Conservation (phyloP, 2,888 invertebrate genomes). For the Catocala nupta region DNA sequence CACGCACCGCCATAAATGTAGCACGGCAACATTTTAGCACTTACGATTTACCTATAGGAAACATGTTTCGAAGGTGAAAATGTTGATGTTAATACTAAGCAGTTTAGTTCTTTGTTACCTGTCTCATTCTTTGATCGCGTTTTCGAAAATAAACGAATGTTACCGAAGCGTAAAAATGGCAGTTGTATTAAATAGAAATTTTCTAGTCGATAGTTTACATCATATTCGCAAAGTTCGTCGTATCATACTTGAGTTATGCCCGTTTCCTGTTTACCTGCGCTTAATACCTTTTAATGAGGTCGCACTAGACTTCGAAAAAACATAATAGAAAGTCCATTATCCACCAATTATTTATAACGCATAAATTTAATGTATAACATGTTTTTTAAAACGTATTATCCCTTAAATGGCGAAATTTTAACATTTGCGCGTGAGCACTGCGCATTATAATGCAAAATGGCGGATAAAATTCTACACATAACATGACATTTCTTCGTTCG, state of each 20-base stretch:
- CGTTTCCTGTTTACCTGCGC: background rate
- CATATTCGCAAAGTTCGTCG: too few relatives aligned
- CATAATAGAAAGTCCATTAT: slow-evolving; percentile 30
- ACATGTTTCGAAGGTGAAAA: slow-evolving; percentile 16
- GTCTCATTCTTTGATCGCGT: too few relatives aligned
- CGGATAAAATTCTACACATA: slow-evolving; percentile 41
- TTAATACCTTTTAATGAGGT: background rate
- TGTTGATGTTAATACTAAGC: slow-evolving; percentile 11
- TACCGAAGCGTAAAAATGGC: too few relatives aligned
- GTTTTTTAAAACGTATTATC: slow-evolving; percentile 40
- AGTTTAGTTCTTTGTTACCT: too few relatives aligned
- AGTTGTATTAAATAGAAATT: too few relatives aligned
- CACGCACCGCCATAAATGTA: slow-evolving; percentile 39
- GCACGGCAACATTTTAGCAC: slow-evolving; percentile 37
- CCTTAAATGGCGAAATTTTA: slow-evolving; percentile 48
- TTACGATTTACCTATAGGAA: slow-evolving; percentile 27
- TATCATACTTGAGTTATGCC: too few relatives aligned
- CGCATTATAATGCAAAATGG: slow-evolving; percentile 49
- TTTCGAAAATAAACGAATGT: too few relatives aligned
- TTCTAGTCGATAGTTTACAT: too few relatives aligned
- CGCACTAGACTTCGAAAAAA: slow-evolving; percentile 20
- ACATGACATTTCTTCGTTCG: slow-evolving; percentile 41
- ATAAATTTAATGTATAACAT: slow-evolving; percentile 40
- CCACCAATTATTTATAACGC: slow-evolving; percentile 41
- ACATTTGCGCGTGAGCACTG: slow-evolving; percentile 47